phyloP scores from a whole-genome alignment of 2,797 vertebrate genomes.

The Chloroceryle amazona region DNA sequence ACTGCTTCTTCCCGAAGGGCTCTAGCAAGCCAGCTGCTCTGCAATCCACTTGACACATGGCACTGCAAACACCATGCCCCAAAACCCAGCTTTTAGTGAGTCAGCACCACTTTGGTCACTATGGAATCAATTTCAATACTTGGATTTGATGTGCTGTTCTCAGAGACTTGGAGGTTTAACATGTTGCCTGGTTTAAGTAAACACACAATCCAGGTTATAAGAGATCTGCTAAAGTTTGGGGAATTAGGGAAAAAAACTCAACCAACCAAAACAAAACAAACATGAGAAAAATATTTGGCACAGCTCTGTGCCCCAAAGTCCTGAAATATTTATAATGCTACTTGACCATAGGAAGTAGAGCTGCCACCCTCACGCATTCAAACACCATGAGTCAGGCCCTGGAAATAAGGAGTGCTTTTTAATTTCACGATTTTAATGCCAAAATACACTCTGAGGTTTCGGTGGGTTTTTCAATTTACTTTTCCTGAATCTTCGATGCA shows the following conservation, averaged over 20 bases:
- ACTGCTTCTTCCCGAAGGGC: background rate
- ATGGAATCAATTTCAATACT: background rate
- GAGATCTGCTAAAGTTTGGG: background rate
- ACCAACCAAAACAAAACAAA: background rate
- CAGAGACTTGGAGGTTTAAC: background rate
- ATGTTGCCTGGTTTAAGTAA: background rate
- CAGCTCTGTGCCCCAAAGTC: background rate
- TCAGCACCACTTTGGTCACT: background rate
- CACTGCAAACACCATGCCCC: background rate
- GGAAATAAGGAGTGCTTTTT: constrained; percentile 48
- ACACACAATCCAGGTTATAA: background rate
- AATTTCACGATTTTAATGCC: constrained; percentile 20
- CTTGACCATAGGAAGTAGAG: background rate
- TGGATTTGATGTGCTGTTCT: background rate
- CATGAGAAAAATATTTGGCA: background rate
- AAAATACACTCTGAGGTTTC: constrained; percentile 32
- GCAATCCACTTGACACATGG: background rate
- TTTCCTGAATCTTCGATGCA: background rate
- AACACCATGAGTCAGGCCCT: constrained; percentile 46
- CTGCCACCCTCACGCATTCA: constrained; percentile 60
- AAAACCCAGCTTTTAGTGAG: background rate
- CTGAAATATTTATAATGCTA: constrained; percentile 53
- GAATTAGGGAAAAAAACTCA: background rate
- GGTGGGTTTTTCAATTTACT: background rate
- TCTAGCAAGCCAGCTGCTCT: background rate